Evolutionary conservation across 2,888 invertebrate species (phyloP).

Genomic region (Drosophila planitibia): DNA sequence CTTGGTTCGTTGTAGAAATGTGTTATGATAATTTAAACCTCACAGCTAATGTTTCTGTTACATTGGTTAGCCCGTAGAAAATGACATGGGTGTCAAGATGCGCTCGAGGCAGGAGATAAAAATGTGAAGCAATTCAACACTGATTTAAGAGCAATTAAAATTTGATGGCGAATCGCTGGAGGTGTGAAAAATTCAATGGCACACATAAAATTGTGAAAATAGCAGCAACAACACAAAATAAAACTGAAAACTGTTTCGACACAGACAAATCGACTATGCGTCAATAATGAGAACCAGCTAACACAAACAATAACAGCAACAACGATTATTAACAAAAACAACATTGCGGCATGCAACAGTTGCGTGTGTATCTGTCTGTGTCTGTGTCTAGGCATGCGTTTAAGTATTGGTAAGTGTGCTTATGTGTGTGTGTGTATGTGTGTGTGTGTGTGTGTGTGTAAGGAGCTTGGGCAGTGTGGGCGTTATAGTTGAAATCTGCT

Average conservation of each 20-base stretch:
- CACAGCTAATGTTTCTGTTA: background rate
- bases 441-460: conserved; percentile 2
- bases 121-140: conserved; percentile 22
- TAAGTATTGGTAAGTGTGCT: conserved; percentile 4
- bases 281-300: conserved; percentile 26
- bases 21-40: background rate
- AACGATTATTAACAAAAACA: conserved; percentile 41
- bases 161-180: conserved; percentile 41
- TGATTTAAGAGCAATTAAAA: conserved; percentile 54
- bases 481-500: conserved; percentile 31
- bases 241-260: conserved; percentile 10
- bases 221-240: background rate
- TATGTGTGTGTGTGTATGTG: background rate
- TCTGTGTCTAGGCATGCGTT: conserved; percentile 11
- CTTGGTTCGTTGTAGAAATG: background rate
- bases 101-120: conserved; percentile 5
- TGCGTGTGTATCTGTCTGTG: conserved; percentile 29
- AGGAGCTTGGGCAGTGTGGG: conserved; percentile 9
- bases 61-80: background rate
- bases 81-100: conserved; percentile 12
- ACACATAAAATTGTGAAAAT: background rate
- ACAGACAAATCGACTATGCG: conserved; percentile 25
- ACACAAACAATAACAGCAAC: conserved; percentile 29
- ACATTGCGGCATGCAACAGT: conserved; percentile 68
- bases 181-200: conserved; percentile 23